Conservation (phyloP, 2,113 vertebrate genomes). For the Neolamprologus caudopunctatus region DNA sequence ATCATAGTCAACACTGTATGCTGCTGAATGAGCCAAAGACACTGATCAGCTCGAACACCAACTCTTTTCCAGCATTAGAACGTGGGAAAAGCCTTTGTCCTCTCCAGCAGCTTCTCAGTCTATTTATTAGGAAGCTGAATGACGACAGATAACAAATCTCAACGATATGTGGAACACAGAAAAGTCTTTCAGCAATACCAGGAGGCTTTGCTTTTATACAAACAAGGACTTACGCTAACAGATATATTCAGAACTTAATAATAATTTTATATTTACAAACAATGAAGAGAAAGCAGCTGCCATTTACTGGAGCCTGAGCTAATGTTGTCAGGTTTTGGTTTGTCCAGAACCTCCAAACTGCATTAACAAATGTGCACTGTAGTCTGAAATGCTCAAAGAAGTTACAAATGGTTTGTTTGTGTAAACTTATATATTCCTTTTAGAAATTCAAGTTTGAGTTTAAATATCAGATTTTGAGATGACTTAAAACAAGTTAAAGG, state of each 20-base stretch:
- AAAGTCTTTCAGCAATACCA: background rate
- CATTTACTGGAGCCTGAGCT: background rate
- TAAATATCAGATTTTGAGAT: background rate
- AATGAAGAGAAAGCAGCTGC: background rate
- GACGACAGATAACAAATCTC: background rate
- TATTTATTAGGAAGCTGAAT: background rate
- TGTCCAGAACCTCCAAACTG: background rate
- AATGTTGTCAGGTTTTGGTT: background rate
- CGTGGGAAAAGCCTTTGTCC: background rate
- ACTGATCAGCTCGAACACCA: background rate
- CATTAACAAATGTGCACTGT: background rate
- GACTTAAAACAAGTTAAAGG: background rate
- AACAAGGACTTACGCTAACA: background rate
- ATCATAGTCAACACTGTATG: conserved; percentile 5
- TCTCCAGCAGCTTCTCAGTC: background rate
- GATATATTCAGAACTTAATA: background rate
- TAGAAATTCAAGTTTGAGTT: background rate
- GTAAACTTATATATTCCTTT: background rate
- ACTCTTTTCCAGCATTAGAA: background rate
- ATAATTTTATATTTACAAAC: background rate
- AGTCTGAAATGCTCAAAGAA: background rate
- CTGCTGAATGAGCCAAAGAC: background rate
- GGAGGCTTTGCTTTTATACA: background rate
- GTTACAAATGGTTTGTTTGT: background rate
- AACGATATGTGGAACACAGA: background rate